Base-by-base conservation (phyloP, 2,797 vertebrate species). In the Tokudaia muenninki region DNA sequence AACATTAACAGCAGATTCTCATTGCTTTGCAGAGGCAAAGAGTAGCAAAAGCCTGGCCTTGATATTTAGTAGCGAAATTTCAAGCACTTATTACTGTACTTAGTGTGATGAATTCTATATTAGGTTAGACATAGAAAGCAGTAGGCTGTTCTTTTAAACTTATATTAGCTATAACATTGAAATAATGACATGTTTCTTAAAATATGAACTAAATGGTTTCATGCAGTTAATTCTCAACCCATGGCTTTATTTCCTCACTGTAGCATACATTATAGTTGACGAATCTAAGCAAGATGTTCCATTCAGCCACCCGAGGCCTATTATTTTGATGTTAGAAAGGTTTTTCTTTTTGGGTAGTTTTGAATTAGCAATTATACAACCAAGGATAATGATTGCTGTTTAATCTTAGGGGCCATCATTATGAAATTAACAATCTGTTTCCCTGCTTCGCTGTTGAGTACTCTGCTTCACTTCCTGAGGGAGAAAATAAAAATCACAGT, bases 401-500 rank as follows among this genome's bases (percentile, higher is more conserved):
- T 94, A 89, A 90, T 97, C 57, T 82, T 86, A 57, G 55, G 75
- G 31, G 44, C 88, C 55, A 87, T 97, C 16, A 50, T 97, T 94
- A 91, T 91, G 81, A 95, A 96, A 88, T 97, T 96, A 95, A 63
- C 90, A 97, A 55, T 94, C 90, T 97, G 92, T 95, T 74, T 94
- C 22, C 3, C 22, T 81, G 79, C 26, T 92, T 94, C 37, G 59
- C 89, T 95, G 88, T 29, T 37, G 50, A 95, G 6, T 57, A 50
- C 80, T 83, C 12, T 84, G 63, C 87, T 90, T 91, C 92, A 34
- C 83, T 97, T 94, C 44, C 57, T 91, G 81, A 70, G 59, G 75
- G 94, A 93, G 44, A 84, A 97, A 93, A 96, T 89, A 93, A 98
- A 97, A 97, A 91, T 75, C 78, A 90, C 37, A 96, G 84, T 81